Conservation (phyloP, 2,113 vertebrate species). For the Hipposideros armiger region DNA sequence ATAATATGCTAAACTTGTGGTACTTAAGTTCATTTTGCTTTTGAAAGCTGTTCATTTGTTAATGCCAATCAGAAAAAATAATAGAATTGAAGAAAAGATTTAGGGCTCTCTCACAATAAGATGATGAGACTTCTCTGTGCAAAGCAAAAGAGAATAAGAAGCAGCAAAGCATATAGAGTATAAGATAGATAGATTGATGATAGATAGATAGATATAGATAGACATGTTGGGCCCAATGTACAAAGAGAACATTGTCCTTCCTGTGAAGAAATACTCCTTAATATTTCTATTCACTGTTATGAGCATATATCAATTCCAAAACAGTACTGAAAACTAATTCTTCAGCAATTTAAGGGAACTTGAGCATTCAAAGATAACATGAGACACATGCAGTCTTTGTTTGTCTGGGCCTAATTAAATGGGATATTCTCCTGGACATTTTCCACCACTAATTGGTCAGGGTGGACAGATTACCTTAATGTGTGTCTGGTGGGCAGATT, state of each 20-base stretch:
- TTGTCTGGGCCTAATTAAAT: slow-evolving; percentile 67
- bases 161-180: neutral
- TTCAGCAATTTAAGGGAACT: neutral
- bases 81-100: neutral
- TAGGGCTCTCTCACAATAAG: neutral
- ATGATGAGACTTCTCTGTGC: neutral
- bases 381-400: neutral
- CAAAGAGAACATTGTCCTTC: neutral
- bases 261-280: neutral
- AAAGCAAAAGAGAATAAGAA: neutral
- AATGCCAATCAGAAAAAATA: neutral
- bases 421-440: slow-evolving; percentile 56
- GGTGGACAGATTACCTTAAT: neutral
- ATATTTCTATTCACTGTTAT: neutral
- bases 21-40: slow-evolving; percentile 32
- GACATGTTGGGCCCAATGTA: neutral
- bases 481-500: slow-evolving; percentile 12
- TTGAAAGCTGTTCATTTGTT: slow-evolving; percentile 53
- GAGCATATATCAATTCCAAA: slow-evolving; percentile 29
- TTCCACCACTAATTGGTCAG: slow-evolving; percentile 70
- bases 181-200: neutral
- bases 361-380: slow-evolving; percentile 5
- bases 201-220: neutral
- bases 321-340: slow-evolving; percentile 19
- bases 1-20: neutral